Evolutionary conservation across 1,140 invertebrate species (phyloP).

Genomic region (Drosophila oshimai): DNA sequence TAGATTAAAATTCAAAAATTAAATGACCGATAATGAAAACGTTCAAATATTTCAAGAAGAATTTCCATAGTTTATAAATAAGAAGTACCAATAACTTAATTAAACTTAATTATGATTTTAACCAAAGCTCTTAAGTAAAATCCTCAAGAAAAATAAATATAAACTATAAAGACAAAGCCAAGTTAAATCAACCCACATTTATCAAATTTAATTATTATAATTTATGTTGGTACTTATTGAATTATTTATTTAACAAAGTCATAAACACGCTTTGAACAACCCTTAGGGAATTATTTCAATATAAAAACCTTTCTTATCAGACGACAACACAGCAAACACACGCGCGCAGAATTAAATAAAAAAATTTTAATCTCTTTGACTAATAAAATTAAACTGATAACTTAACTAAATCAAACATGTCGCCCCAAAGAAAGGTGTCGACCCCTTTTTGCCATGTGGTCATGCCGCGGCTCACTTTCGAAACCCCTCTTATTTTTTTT

Average conservation of each 20-base stretch:
- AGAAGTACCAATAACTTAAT: no score
- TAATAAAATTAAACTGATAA: conserved; percentile 78
- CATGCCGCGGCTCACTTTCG: conserved; percentile 13
- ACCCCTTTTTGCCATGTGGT: conserved; percentile 54
- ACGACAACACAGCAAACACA: conserved; percentile 4
- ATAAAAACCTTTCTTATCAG: conserved; percentile 46
- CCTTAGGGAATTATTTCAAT: neutral
- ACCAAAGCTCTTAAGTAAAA: no score
- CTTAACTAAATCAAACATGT: conserved; percentile 69
- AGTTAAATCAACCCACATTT: no score
- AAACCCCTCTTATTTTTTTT: conserved; percentile 1
- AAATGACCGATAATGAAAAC: no score
- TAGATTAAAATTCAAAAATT: no score
- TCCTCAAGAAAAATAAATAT: no score
- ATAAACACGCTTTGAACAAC: neutral
- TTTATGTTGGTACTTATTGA: no score
- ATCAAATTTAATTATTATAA: no score
- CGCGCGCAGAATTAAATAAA: conserved; percentile 10
- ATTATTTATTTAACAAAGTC: neutral
- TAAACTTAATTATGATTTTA: no score
- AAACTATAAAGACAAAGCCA: no score
- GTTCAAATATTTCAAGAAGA: no score
- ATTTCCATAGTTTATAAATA: no score
- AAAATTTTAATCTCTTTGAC: conserved; percentile 43
- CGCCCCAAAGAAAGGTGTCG: conserved; percentile 12